Evolutionary conservation across 2,888 invertebrate species (phyloP).

Genomic region (Plagodis pulveraria): DNA sequence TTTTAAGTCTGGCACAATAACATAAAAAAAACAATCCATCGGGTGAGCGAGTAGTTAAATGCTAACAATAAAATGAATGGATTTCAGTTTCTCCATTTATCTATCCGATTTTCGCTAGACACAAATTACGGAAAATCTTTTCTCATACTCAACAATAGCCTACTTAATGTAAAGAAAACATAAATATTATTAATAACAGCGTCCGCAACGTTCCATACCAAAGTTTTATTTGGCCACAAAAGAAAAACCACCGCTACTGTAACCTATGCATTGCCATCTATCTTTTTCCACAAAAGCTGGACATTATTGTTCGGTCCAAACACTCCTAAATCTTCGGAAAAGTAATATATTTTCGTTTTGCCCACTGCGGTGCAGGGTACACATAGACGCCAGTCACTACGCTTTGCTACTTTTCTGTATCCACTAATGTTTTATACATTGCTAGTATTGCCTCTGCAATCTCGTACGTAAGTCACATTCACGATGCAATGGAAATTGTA

Average conservation of each 20-base stretch:
- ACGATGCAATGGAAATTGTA: conserved; percentile 60
- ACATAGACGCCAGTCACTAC: conserved; percentile 67
- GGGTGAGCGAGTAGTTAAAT: background rate
- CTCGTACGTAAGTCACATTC: conserved; percentile 46
- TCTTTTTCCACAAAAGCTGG: conserved; percentile 86
- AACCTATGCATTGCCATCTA: conserved; percentile 84
- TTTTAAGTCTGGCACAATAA: too few relatives aligned
- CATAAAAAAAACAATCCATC: too few relatives aligned
- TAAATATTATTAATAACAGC: conserved; percentile 81
- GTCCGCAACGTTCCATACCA: conserved; percentile 63
- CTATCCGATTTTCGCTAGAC: conserved; percentile 44
- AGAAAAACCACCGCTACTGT: conserved; percentile 80
- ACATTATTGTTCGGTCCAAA: conserved; percentile 86
- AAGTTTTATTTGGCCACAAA: conserved; percentile 81
- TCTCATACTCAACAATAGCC: conserved; percentile 63
- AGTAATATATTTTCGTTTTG: conserved; percentile 86
- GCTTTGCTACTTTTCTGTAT: conserved; percentile 76
- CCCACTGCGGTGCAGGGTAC: conserved; percentile 75
- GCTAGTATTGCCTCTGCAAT: conserved; percentile 52
- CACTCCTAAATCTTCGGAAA: conserved; percentile 85
- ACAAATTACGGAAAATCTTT: conserved; percentile 62
- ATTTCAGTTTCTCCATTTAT: background rate
- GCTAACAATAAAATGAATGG: background rate
- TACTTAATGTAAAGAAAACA: conserved; percentile 67
- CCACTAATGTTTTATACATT: conserved; percentile 82